Evolutionary conservation across 2,113 vertebrate genomes (phyloP).

Genomic region (Psilopsiagon aymara): DNA sequence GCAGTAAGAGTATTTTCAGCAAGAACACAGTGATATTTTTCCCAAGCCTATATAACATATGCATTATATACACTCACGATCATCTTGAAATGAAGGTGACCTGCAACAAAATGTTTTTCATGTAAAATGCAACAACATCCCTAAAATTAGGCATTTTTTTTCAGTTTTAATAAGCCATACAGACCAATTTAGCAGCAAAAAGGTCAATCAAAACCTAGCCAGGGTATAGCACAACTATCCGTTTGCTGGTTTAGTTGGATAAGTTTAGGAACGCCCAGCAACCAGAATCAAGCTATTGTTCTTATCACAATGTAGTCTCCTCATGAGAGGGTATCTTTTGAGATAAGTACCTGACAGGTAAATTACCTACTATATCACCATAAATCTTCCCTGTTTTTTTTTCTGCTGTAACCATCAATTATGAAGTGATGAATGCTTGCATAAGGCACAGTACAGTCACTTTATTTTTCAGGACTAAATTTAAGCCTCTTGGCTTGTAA

Average conservation of each 20-base stretch:
- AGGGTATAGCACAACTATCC: neutral
- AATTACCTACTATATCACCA: neutral
- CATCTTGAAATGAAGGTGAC: neutral
- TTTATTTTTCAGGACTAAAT: constrained; percentile 26
- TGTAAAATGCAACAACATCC: rapidly evolving
- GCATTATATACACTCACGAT: neutral
- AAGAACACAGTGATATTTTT: neutral
- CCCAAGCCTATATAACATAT: neutral
- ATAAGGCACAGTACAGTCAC: neutral
- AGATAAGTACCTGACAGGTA: neutral
- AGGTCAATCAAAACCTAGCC: neutral
- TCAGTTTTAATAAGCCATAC: neutral
- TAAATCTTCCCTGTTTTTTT: neutral
- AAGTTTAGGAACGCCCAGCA: neutral
- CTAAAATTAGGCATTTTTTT: neutral
- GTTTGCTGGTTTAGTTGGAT: neutral
- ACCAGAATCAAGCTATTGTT: neutral
- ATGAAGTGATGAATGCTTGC: constrained; percentile 29
- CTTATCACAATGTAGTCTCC: neutral
- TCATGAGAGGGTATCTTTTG: neutral
- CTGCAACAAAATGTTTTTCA: neutral
- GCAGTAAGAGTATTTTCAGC: neutral
- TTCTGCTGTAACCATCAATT: neutral
- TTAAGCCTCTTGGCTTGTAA: neutral
- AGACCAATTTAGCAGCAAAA: neutral